Evolutionary conservation across 2,888 invertebrate species (phyloP).

Genomic region (Plagodis pulveraria): DNA sequence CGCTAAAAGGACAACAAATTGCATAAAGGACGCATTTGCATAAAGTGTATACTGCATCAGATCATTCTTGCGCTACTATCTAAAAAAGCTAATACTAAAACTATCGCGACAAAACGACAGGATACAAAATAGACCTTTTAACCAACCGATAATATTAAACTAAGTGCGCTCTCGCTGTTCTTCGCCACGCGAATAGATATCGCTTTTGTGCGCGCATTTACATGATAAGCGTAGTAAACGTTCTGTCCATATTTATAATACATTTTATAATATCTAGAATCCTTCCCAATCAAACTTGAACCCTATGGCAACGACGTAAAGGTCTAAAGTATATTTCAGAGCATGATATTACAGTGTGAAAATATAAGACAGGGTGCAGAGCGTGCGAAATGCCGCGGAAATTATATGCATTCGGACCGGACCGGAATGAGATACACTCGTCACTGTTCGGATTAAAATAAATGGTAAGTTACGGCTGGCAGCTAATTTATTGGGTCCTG

Average conservation of each 20-base stretch:
- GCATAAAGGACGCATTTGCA: no score
- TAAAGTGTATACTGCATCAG: no score
- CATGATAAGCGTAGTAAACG: slow-evolving; percentile 47
- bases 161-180: slow-evolving; percentile 8
- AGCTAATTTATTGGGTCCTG: slow-evolving; percentile 31
- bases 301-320: background rate
- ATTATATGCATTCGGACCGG: slow-evolving; percentile 32
- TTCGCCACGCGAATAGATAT: slow-evolving; percentile 7
- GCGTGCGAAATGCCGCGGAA: slow-evolving; percentile 33
- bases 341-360: slow-evolving; percentile 1
- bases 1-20: no score
- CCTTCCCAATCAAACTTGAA: background rate
- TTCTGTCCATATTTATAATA: slow-evolving; percentile 32
- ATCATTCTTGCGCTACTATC: no score
- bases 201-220: slow-evolving; percentile 39
- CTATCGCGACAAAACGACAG: slow-evolving; percentile 9
- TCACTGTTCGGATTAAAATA: slow-evolving; percentile 27
- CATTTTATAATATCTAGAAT: slow-evolving; percentile 1
- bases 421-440: slow-evolving; percentile 29
- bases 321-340: background rate
- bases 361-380: slow-evolving; percentile 25
- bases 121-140: slow-evolving; percentile 18
- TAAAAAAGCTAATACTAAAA: no score
- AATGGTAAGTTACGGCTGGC: slow-evolving; percentile 18
- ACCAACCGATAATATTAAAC: slow-evolving; percentile 13